Evolutionary conservation across 1,140 invertebrate species (phyloP).

Genomic region (Scylla paramamosain): DNA sequence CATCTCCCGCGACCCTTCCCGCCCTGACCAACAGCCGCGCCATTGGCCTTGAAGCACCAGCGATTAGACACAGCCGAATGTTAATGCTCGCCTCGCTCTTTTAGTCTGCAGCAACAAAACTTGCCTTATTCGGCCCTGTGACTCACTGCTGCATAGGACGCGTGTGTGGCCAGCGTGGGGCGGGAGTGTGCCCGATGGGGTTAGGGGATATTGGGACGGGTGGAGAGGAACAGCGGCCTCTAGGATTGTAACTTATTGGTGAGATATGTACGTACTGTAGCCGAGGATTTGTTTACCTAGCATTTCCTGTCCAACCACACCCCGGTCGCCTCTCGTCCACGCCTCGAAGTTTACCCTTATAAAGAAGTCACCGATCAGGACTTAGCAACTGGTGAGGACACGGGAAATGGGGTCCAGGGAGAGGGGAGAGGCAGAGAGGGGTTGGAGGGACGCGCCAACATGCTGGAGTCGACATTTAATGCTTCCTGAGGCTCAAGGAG

Average conservation of each 20-base stretch:
- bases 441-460: not conserved
- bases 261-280: not conserved
- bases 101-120: not conserved
- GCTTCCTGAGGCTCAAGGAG: not conserved
- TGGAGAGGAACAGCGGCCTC: not conserved
- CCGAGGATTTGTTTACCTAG: not conserved
- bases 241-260: not conserved
- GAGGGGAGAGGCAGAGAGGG: no score
- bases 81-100: not conserved
- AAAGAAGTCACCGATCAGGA: not conserved
- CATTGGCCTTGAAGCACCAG: not conserved
- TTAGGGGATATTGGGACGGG: not conserved
- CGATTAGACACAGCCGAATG: not conserved
- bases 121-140: not conserved
- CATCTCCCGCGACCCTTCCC: not conserved
- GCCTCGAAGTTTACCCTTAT: not conserved
- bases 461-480: slow-evolving; percentile 7
- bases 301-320: not conserved
- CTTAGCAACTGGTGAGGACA: not conserved
- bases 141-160: not conserved
- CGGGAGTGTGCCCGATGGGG: not conserved
- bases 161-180: not conserved
- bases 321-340: not conserved
- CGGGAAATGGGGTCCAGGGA: not conserved
- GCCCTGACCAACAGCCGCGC: not conserved